These are phyloP conservation scores for Pinna nobilis DNA, from an alignment of 1,140 invertebrate genomes.

Conservation along the genomic window DNA sequence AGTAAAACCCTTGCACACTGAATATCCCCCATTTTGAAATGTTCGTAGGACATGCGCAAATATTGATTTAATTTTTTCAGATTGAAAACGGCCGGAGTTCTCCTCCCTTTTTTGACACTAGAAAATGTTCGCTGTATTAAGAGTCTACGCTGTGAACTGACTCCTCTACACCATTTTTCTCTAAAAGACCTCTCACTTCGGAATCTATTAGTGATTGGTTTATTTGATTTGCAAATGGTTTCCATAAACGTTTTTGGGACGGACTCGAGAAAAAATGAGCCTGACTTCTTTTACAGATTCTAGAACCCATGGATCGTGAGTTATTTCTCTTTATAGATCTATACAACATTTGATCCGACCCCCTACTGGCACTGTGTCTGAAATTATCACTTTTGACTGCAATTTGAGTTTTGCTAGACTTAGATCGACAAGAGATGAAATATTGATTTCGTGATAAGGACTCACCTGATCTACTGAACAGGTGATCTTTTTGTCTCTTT, in stretches of 20 bases:
- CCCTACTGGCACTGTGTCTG: constrained; percentile 8
- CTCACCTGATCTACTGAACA: too few species aligned
- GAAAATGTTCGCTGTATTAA: constrained; percentile 30
- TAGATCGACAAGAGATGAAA: background rate
- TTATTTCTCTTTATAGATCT: background rate
- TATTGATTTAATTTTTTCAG: constrained; percentile 19
- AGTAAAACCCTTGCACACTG: constrained; percentile 19
- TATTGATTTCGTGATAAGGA: too few species aligned
- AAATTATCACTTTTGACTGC: background rate
- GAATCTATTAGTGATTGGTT: constrained; percentile 11
- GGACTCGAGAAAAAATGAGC: background rate
- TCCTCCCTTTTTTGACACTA: constrained; percentile 35
- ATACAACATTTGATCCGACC: background rate
- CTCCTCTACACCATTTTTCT: constrained; percentile 11
- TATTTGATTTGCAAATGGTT: background rate
- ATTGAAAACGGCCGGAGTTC: constrained; percentile 33
- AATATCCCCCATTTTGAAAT: constrained; percentile 42
- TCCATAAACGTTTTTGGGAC: background rate
- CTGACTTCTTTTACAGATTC: constrained; percentile 6
- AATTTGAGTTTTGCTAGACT: constrained; percentile 6
- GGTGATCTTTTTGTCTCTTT: too few species aligned
- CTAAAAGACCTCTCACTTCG: constrained; percentile 7
- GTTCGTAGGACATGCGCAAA: constrained; percentile 31
- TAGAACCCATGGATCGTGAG: background rate
- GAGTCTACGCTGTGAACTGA: background rate